A percentile compares a stretch with the other conserved stretches of the same genome.
Evolutionary conservation across 2,797 vertebrate species (phyloP).

Genomic region (Diceros bicornis): DNA sequence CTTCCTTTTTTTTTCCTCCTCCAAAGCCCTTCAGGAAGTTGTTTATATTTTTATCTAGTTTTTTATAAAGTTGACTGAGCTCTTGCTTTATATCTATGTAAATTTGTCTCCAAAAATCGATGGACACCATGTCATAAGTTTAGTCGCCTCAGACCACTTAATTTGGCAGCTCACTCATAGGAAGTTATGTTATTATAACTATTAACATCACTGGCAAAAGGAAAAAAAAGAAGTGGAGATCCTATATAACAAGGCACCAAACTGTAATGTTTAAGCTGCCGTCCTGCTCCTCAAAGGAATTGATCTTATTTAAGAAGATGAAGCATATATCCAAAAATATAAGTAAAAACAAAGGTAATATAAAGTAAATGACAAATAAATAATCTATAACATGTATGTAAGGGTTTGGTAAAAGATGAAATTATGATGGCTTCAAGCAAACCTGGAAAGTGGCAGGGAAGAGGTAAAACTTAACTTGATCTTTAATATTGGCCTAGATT

Average conservation of each 20-base stretch:
- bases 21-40: neutral
- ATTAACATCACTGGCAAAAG: neutral
- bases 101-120: neutral
- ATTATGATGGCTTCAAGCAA: neutral
- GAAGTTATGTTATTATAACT: neutral
- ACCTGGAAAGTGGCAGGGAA: neutral
- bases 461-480: neutral
- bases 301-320: neutral
- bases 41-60: neutral
- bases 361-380: neutral
- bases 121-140: neutral
- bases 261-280: neutral
- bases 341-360: neutral
- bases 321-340: neutral
- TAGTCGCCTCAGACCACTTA: neutral
- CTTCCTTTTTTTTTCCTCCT: accelerated
- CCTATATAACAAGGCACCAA: neutral
- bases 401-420: neutral
- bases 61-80: neutral
- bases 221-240: neutral
- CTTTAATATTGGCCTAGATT: neutral
- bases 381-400: neutral
- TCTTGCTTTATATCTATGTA: neutral
- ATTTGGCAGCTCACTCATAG: neutral
- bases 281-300: neutral